Conservation (phyloP, 1,140 invertebrate species). For the Bombus picipes region DNA sequence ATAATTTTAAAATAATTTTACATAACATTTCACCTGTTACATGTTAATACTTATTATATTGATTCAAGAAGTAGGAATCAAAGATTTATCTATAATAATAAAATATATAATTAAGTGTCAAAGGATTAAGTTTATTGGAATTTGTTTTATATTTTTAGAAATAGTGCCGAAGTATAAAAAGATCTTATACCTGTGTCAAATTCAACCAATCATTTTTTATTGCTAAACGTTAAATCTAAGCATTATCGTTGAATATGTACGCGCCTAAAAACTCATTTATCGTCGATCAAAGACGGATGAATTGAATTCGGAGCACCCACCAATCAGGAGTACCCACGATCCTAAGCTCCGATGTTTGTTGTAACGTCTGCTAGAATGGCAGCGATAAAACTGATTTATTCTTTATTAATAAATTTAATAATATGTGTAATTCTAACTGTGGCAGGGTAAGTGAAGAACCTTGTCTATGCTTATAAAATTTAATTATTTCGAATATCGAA, state of each 20-base stretch:
- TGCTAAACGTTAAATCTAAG: not conserved
- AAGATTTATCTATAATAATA: too few relatives aligned
- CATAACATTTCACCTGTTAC: not conserved
- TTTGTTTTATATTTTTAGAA: not conserved
- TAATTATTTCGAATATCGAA: not conserved
- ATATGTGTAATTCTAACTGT: conserved; percentile 68
- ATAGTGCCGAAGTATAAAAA: not conserved
- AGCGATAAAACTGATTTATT: conserved; percentile 71
- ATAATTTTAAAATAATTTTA: not conserved
- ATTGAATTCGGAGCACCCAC: conserved; percentile 36
- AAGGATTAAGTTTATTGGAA: not conserved
- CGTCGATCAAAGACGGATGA: conserved; percentile 13
- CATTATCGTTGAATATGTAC: conserved; percentile 14
- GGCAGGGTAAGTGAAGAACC: conserved; percentile 73
- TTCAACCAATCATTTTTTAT: not conserved
- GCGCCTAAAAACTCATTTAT: not conserved
- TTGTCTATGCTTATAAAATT: conserved; percentile 1
- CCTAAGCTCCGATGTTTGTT: conserved; percentile 62
- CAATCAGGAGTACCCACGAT: conserved; percentile 79
- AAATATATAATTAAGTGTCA: too few relatives aligned
- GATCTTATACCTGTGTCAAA: not conserved
- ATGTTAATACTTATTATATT: not conserved
- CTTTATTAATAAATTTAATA: conserved; percentile 77
- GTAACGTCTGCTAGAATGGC: conserved; percentile 81
- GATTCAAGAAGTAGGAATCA: not conserved